Percentiles rank a stretch among this genome's conserved stretches.
phyloP scores from a whole-genome alignment of 2,888 invertebrate genomes.

The Hyposoter dolosus region DNA sequence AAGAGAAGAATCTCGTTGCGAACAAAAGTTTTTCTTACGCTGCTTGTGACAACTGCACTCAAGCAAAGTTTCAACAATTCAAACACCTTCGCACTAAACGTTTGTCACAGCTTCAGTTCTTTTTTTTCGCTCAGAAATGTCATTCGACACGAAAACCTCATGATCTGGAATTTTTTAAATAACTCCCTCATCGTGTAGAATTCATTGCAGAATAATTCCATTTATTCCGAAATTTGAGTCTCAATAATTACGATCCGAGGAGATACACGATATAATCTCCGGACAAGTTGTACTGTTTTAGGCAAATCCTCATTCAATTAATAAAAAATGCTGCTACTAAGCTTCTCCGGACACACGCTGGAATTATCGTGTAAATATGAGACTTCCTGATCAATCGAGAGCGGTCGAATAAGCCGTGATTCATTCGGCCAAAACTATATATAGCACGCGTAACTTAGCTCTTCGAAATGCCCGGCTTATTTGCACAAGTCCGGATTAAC shows the following conservation, averaged over 20 bases:
- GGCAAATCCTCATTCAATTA: too few species aligned
- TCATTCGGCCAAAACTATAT: constrained; percentile 73
- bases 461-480: constrained; percentile 75
- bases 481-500: constrained; percentile 79
- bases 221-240: too few species aligned
- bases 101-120: constrained; percentile 57
- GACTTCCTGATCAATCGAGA: constrained; percentile 52
- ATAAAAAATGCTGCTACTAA: constrained; percentile 12
- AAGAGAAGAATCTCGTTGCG: constrained; percentile 69
- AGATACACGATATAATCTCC: too few species aligned
- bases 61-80: constrained; percentile 67
- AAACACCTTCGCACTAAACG: constrained; percentile 70
- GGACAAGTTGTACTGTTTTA: too few species aligned
- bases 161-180: too few species aligned
- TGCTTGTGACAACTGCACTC: constrained; percentile 73
- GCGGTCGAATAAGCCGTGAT: constrained; percentile 69
- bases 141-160: background rate
- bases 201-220: too few species aligned
- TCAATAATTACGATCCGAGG: too few species aligned
- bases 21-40: constrained; percentile 70
- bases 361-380: constrained; percentile 15
- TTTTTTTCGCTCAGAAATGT: background rate
- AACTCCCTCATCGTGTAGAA: too few species aligned
- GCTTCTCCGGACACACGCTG: background rate
- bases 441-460: constrained; percentile 81